phyloP scores from a whole-genome alignment of 2,113 vertebrate species.

The Corydoras sp. region DNA sequence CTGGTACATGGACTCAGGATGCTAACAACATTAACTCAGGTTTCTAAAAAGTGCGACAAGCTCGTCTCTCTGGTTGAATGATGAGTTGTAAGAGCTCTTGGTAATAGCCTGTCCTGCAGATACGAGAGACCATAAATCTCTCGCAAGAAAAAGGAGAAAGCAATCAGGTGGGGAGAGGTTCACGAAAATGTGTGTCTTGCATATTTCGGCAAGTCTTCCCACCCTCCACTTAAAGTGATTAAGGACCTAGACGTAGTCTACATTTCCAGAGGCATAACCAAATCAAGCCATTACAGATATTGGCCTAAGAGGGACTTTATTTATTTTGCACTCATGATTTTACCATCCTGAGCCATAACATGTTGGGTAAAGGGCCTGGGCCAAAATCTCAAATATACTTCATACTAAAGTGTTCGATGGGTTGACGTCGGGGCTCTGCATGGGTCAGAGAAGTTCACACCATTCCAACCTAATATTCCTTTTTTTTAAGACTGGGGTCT shows the following conservation, averaged over 20 bases:
- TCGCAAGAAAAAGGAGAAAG: constrained; percentile 63
- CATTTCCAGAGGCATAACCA: constrained; percentile 38
- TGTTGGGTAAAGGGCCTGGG: too few relatives aligned
- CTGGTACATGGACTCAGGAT: constrained; percentile 15
- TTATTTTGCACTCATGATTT: constrained; percentile 41
- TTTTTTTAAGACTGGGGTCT: too few relatives aligned
- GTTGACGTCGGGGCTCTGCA: too few relatives aligned
- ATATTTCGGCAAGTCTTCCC: constrained; percentile 40
- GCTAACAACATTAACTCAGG: constrained; percentile 29
- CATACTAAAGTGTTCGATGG: too few relatives aligned
- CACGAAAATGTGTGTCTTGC: constrained; percentile 29
- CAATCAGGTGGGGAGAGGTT: constrained; percentile 62
- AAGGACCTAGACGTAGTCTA: constrained; percentile 47
- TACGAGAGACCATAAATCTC: constrained; percentile 65
- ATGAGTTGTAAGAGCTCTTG: constrained; percentile 69
- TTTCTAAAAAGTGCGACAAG: constrained; percentile 37
- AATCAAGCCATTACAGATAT: constrained; percentile 55
- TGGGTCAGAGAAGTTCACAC: too few relatives aligned
- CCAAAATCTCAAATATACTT: too few relatives aligned
- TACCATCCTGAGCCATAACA: too few relatives aligned
- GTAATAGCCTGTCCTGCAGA: constrained; percentile 69
- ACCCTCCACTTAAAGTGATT: constrained; percentile 59
- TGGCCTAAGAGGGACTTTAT: constrained; percentile 47
- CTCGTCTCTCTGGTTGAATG: constrained; percentile 62
- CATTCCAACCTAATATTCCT: too few relatives aligned